Evolutionary conservation across 2,797 vertebrate species (phyloP), one percentile per base, ranked within the genome.

Genomic region (Spinibarbus caldwelli): DNA sequence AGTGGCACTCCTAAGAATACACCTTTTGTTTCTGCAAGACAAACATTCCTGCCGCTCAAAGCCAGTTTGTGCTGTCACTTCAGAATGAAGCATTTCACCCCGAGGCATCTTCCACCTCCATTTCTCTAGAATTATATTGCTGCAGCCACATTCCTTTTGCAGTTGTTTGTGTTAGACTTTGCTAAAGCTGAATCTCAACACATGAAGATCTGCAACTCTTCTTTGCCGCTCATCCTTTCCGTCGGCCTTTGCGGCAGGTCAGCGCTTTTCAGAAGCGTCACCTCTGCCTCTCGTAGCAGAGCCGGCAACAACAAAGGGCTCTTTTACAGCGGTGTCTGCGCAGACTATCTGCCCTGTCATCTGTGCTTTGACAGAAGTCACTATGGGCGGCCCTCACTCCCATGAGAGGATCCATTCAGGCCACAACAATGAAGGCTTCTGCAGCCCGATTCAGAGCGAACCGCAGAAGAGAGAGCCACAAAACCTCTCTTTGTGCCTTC

Each of bases 331-430:
- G 21, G 62, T 77, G 72, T 87, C 75, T 68, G 70, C 45, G 72
- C 80, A 52, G 86, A 77, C 82, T 88, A 86, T 90, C 89, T 86
- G 86, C 86, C 76, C 78, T 81, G 88, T 90, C 86, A 79, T 88
- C 85, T 84, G 84, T 31, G 72, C 75, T 75, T 77, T 83, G 78
- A 85, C 83, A 80, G 85, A 84, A 86, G 87, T 83, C 66, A 76
- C 54, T 72, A 54, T 80, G 86, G 59, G 82, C 57, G 75, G 85
- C 59, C 11, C 64, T 86, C 31, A 47, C 54, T 73, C 52, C 70
- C 66, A 85, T 90, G 87, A 90, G 86, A 89, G 88, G 88, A 81
- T 85, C 87, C 82, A 87, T 90, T 91, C 87, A 90, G 66, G 26
- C 41, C 41, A 29, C 49, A 86, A 91, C 90, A 91, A 91, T 88